Base-by-base conservation (phyloP, 2,113 vertebrate genomes). In the Charadrius vociferus region DNA sequence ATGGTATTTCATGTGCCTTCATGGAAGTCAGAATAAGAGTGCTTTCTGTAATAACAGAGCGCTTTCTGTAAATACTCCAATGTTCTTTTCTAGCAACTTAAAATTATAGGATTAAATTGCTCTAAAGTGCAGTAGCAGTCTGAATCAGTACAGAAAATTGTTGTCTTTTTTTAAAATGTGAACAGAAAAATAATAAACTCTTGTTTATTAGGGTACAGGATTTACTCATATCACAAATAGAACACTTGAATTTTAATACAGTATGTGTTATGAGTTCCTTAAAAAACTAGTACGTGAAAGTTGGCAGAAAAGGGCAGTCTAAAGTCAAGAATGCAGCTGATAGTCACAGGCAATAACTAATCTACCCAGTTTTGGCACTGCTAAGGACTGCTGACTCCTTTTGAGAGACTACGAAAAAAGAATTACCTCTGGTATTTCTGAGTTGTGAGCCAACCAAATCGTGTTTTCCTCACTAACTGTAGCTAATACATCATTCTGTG, bases 311-410 rank as follows among this genome's bases (percentile, higher is more conserved):
- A 37, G 34, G 55, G 12, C 3, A 9, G 11, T 39, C 39, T 14
- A 22, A 50, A 80, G 61, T 55, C 10, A 81, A 26, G 41, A 86
- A 59, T 0, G 0, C 52, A 67, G 45, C 14, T 1, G 1, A 63
- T 3, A 71, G 41, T 55, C 68, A 70, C 10, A 58, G 14, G 68
- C 37, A 86, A 10, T 61, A 52, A 49, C 39, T 77, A 39, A 41
- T 24, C 10, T 11, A 32, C 11, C 19, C 29, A 71, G 23, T 10
- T 78, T 13, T 0, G 1, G 53, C 24, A 10, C 34, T 61, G 36
- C 65, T 80, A 58, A 68, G 32, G 43, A 41, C 56, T 58, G 43
- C 53, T 49, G 49, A 71, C 34, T 65, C 62, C 41, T 72, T 80
- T 47, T 77, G 34, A 26, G 49, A 73, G 43, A 37, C 68, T 50